Percentiles rank a stretch among this genome's conserved stretches.
Conservation (phyloP, 2,888 invertebrate species). For the Teleogryllus oceanicus region DNA sequence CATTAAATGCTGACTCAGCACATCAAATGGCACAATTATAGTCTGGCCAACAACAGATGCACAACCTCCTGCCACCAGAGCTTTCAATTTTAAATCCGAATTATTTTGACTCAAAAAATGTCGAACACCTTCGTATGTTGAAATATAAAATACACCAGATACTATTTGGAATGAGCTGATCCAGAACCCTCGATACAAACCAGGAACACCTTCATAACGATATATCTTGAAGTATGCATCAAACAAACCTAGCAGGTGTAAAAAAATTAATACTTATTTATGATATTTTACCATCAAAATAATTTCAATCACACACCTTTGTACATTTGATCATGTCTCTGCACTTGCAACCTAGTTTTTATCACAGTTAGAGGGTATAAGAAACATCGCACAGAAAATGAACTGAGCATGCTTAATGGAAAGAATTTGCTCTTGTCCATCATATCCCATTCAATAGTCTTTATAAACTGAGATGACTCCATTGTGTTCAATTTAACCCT, state of each 20-base stretch:
- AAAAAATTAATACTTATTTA: neutral
- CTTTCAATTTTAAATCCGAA: conserved; percentile 64
- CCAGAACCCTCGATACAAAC: conserved; percentile 93
- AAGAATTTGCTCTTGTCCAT: conserved; percentile 94
- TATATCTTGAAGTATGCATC: conserved; percentile 89
- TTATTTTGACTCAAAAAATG: conserved; percentile 69
- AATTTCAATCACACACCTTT: conserved; percentile 53
- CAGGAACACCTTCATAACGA: conserved; percentile 74
- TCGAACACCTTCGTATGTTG: conserved; percentile 88
- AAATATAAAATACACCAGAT: conserved; percentile 86
- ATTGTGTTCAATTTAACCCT: conserved; percentile 29
- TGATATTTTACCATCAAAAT: neutral
- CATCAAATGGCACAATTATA: conserved; percentile 93
- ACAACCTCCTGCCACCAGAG: conserved; percentile 82
- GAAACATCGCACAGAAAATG: conserved; percentile 70
- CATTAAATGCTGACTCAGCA: conserved; percentile 95
- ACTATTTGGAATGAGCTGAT: conserved; percentile 75
- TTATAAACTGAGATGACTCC: conserved; percentile 55
- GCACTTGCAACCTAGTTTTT: conserved; percentile 89
- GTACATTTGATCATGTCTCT: conserved; percentile 77
- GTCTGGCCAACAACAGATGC: conserved; percentile 93
- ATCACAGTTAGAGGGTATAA: conserved; percentile 91
- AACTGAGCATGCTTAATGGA: conserved; percentile 86
- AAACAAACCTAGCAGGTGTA: conserved; percentile 57
- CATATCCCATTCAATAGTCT: conserved; percentile 96